Percentiles rank a stretch among this genome's conserved stretches.
These are phyloP conservation scores for Cryptocephalus primarius DNA, from an alignment of 2,888 invertebrate genomes.

Conservation along the genomic window DNA sequence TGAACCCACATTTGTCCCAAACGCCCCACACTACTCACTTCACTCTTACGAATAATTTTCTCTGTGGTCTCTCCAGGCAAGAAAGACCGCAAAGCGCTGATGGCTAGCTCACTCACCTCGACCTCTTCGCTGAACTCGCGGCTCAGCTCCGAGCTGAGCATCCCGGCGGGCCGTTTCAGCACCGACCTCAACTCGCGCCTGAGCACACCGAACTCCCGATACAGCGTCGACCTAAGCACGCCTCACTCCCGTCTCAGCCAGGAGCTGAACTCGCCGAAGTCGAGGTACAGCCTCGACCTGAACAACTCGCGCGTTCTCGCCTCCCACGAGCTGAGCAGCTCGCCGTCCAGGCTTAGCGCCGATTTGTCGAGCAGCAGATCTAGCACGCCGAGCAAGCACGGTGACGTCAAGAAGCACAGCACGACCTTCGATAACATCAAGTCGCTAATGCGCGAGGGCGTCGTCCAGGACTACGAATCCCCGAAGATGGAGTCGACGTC, in stretches of 20 bases:
- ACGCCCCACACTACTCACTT: too few species aligned
- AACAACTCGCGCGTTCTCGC: slow-evolving; percentile 37
- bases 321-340: slow-evolving; percentile 30
- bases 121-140: slow-evolving; percentile 50
- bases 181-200: slow-evolving; percentile 36
- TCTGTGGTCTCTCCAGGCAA: slow-evolving; percentile 22
- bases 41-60: too few species aligned
- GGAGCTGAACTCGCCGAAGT: slow-evolving; percentile 50
- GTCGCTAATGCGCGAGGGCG: slow-evolving; percentile 60
- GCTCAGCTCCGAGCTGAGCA: slow-evolving; percentile 51
- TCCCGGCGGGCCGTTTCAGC: slow-evolving; percentile 48
- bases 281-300: slow-evolving; percentile 49
- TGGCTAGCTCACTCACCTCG: slow-evolving; percentile 43
- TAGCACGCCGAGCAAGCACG: slow-evolving; percentile 41
- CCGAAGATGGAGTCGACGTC: slow-evolving; percentile 49
- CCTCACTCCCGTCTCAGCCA: slow-evolving; percentile 44
- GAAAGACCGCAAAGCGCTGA: slow-evolving; percentile 54
- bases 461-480: slow-evolving; percentile 45
- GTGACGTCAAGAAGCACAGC: slow-evolving; percentile 60
- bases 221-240: slow-evolving; percentile 56
- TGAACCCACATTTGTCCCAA: too few species aligned
- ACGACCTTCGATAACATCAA: slow-evolving; percentile 70
- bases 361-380: slow-evolving; percentile 32
- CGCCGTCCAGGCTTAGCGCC: slow-evolving; percentile 27
- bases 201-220: slow-evolving; percentile 51